Evolutionary conservation across 2,113 vertebrate species (phyloP).

Genomic region (Xenopus borealis): DNA sequence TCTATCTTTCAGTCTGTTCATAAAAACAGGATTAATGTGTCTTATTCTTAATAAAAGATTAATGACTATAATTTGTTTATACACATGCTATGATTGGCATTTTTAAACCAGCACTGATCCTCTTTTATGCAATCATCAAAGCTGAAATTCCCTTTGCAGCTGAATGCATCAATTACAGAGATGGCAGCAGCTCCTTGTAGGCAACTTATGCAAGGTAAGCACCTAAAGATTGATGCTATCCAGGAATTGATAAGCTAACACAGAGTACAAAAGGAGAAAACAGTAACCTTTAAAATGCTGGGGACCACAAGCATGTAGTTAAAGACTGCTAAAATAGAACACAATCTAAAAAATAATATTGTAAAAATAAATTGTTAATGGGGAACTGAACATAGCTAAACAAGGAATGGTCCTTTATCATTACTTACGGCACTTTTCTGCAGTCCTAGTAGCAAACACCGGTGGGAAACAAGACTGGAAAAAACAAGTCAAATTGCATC

Average conservation of each 20-base stretch:
- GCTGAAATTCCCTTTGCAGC: background rate
- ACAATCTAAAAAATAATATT: too few species aligned
- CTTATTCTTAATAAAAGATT: slow-evolving; percentile 4
- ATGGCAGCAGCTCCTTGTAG: background rate
- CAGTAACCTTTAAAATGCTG: background rate
- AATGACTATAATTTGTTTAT: slow-evolving; percentile 3
- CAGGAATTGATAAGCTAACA: background rate
- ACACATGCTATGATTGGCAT: slow-evolving; percentile 9
- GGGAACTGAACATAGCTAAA: too few species aligned
- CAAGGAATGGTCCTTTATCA: too few species aligned
- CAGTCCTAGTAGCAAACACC: too few species aligned
- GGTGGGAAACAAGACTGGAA: too few species aligned
- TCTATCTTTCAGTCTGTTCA: background rate
- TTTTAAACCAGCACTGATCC: background rate
- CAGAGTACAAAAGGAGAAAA: background rate
- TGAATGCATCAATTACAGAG: background rate
- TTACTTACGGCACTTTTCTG: too few species aligned
- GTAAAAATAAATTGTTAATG: too few species aligned
- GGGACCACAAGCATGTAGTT: too few species aligned
- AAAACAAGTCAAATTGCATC: too few species aligned
- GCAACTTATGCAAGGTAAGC: background rate
- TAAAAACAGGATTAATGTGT: slow-evolving; percentile 10
- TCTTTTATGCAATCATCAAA: slow-evolving; percentile 3
- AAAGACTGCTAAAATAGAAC: too few species aligned
- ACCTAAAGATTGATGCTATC: background rate